phyloP scores from a whole-genome alignment of 2,888 invertebrate genomes.

The Cantharis lateralis region DNA sequence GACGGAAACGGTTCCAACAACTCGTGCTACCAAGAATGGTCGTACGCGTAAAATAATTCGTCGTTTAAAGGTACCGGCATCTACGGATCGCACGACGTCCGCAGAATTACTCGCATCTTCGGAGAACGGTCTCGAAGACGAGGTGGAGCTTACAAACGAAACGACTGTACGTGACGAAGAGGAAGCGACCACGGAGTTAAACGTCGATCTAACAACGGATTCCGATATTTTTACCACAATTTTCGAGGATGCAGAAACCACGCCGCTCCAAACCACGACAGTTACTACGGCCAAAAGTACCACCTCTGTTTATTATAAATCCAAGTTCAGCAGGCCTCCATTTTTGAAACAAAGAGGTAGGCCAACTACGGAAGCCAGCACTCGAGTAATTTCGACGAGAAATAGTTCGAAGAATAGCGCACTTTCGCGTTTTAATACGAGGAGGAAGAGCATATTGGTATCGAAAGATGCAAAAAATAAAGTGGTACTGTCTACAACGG shows the following conservation, averaged over 20 bases:
- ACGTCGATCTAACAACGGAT: background rate
- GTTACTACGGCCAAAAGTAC: slow-evolving; percentile 3
- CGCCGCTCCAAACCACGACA: background rate
- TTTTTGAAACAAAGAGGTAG: slow-evolving; percentile 10
- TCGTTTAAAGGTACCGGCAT: slow-evolving; percentile 45
- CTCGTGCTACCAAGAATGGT: slow-evolving; percentile 25
- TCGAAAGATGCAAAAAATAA: background rate
- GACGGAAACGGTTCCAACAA: slow-evolving; percentile 20
- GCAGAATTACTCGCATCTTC: background rate
- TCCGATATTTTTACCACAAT: background rate
- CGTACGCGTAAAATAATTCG: slow-evolving; percentile 47
- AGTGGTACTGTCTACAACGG: background rate
- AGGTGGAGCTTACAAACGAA: background rate
- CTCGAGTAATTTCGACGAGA: background rate
- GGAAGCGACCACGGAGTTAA: background rate
- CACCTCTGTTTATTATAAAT: slow-evolving; percentile 14
- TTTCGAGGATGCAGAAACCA: background rate
- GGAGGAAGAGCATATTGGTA: background rate
- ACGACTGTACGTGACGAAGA: background rate
- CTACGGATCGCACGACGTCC: slow-evolving; percentile 44
- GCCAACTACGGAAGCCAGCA: background rate
- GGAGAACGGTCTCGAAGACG: background rate
- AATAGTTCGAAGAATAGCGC: background rate
- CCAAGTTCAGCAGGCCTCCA: slow-evolving; percentile 16
- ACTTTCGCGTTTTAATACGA: background rate